These are phyloP conservation scores for Dromaius novaehollandiae DNA, from an alignment of 2,113 vertebrate genomes.

Conservation along the genomic window DNA sequence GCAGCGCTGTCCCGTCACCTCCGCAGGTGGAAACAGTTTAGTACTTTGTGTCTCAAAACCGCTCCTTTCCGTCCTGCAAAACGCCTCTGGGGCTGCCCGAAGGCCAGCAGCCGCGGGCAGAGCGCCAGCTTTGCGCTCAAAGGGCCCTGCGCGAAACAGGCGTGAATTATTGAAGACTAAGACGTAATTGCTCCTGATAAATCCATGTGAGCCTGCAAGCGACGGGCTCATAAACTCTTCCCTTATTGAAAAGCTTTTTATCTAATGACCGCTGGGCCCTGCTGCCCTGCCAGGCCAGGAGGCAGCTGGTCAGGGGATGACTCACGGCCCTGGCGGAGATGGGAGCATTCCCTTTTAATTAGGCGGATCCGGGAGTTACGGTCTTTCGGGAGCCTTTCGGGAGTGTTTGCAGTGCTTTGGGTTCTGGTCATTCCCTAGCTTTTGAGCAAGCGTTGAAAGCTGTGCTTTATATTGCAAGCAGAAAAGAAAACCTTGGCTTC, in stretches of 20 bases:
- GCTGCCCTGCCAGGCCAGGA: fast-evolving
- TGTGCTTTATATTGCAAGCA: neutral
- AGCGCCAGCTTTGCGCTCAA: neutral
- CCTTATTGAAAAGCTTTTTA: neutral
- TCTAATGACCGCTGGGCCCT: neutral
- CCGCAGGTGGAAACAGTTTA: no score
- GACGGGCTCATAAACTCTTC: neutral
- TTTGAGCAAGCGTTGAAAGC: neutral
- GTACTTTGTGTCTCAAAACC: no score
- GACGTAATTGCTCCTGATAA: neutral
- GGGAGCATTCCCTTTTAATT: neutral
- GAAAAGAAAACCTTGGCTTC: neutral
- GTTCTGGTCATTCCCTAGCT: neutral
- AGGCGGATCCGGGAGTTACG: neutral
- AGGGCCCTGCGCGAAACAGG: neutral
- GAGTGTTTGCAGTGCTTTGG: fast-evolving
- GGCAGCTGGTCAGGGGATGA: neutral
- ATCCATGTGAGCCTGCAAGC: neutral
- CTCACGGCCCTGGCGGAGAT: fast-evolving
- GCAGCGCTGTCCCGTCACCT: no score
- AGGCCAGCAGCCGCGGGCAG: fast-evolving
- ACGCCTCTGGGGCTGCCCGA: neutral
- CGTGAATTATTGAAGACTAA: neutral
- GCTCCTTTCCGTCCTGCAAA: no score
- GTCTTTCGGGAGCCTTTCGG: neutral